A percentile compares a stretch with the other conserved stretches of the same genome.
These are phyloP conservation scores for Leptopilina syphax DNA, from an alignment of 2,888 invertebrate species.

Conservation along the genomic window DNA sequence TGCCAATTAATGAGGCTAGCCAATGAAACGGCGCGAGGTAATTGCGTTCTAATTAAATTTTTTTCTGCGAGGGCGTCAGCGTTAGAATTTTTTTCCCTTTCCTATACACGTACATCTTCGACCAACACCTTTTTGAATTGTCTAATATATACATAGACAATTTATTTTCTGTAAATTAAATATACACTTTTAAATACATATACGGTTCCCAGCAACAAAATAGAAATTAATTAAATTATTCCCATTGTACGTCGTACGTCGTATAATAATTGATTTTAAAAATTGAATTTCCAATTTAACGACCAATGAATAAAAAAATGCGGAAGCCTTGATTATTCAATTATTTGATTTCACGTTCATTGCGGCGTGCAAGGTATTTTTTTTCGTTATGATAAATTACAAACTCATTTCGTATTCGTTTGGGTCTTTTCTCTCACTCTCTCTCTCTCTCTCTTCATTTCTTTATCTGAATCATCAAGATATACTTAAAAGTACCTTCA, in stretches of 20 bases:
- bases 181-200: too few relatives aligned
- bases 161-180: too few relatives aligned
- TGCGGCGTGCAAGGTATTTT: slow-evolving; percentile 6
- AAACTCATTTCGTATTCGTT: slow-evolving; percentile 22
- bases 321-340: slow-evolving; percentile 26
- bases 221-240: slow-evolving; percentile 26
- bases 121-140: slow-evolving; percentile 29
- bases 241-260: not conserved
- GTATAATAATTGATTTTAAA: slow-evolving; percentile 31
- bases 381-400: slow-evolving; percentile 26
- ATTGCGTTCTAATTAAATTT: slow-evolving; percentile 72
- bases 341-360: slow-evolving; percentile 33
- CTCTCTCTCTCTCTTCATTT: not conserved
- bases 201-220: too few relatives aligned
- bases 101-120: not conserved
- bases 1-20: slow-evolving; percentile 66
- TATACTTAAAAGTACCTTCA: slow-evolving; percentile 1
- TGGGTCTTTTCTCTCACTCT: too few relatives aligned
- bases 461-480: not conserved
- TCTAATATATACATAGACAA: not conserved
- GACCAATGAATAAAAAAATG: not conserved
- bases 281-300: slow-evolving; percentile 19
- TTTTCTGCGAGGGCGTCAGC: slow-evolving; percentile 49
- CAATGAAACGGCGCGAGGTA: slow-evolving; percentile 63
- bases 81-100: slow-evolving; percentile 5